Base-by-base conservation (phyloP, 2,888 invertebrate species). In the Pammene fasciana region DNA sequence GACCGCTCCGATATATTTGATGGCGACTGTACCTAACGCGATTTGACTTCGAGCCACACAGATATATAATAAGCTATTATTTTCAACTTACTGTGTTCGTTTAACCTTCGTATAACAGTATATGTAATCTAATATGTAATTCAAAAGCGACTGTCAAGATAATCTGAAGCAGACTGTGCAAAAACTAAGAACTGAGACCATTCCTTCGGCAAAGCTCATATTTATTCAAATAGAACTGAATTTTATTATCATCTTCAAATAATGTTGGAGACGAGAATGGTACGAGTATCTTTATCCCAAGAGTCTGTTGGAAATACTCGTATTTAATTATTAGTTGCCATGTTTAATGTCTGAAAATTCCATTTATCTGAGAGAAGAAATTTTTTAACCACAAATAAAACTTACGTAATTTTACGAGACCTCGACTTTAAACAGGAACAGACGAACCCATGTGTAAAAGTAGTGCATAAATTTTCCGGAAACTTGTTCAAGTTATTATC, bases 171-270 rank as follows among this genome's bases (percentile, higher is more conserved):
- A 57, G 57, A 59, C 41, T 6, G 9, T n/a, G 45, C 26, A 26
- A 45, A 59, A 13, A 59, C 26, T 59, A 41, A 57, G 26, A 59
- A 59, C 41, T 13, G 41, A 59, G 43, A 45, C 10, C 13, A 14
- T 59, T 59, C 26, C 26, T 59, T 8, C 26, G n/a, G 43, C 26
- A 45, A 59, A 26, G 4, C 43, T 43, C 57, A 59, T 59, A 26
- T 45, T 59, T 45, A 59, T 45, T 45, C 18, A 59, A 59, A 26
- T 59, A n/a, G 43, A 59, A 59, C 45, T 45, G n/a, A 43, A 14
- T 45, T 59, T 59, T 59, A 45, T 59, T 59, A 43, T 59, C n/a
- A 45, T 45, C 6, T n/a, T 13, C 59, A 59, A 45, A 26, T n/a
- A 59, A 59, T 59, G 26, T 59, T 9, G 8, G 8, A 26, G 41